Conservation (phyloP, 2,888 invertebrate genomes). For the Stenchaetothrips biformis region DNA sequence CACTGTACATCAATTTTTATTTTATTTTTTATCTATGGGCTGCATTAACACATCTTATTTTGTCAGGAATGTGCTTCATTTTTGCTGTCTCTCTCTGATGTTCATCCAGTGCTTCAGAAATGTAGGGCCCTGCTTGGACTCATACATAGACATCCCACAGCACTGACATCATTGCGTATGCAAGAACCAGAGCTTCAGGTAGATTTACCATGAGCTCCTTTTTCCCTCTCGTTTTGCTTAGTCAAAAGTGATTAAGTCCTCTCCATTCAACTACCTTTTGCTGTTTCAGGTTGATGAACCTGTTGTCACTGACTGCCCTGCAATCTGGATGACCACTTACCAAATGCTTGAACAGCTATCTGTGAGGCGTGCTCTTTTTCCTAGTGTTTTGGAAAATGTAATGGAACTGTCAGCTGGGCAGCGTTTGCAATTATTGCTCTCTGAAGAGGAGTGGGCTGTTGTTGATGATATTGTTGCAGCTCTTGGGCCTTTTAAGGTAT, state of each 20-base stretch:
- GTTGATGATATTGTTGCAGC: slow-evolving; percentile 48
- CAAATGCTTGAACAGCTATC: slow-evolving; percentile 48
- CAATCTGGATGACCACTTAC: slow-evolving; percentile 49
- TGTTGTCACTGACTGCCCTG: slow-evolving; percentile 37
- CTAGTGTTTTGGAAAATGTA: slow-evolving; percentile 44
- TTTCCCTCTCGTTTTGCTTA: too few relatives aligned
- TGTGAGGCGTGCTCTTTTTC: slow-evolving; percentile 43
- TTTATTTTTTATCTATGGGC: neutral
- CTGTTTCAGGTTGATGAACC: slow-evolving; percentile 37
- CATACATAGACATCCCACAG: neutral
- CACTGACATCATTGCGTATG: slow-evolving; percentile 43
- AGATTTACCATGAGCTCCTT: too few relatives aligned
- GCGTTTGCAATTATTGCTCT: slow-evolving; percentile 43
- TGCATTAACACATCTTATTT: neutral
- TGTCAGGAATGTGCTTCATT: slow-evolving; percentile 27
- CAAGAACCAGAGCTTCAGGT: slow-evolving; percentile 40
- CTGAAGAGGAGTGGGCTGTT: slow-evolving; percentile 47
- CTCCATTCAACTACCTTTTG: neutral
- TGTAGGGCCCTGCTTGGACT: neutral
- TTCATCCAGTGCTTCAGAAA: neutral
- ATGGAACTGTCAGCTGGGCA: slow-evolving; percentile 41
- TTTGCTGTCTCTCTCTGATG: neutral
- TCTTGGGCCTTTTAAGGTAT: slow-evolving; percentile 48
- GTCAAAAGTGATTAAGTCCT: too few relatives aligned
- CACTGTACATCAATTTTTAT: neutral